These are phyloP conservation scores for Pampus argenteus DNA, from an alignment of 2,797 vertebrate species.

Conservation along the genomic window DNA sequence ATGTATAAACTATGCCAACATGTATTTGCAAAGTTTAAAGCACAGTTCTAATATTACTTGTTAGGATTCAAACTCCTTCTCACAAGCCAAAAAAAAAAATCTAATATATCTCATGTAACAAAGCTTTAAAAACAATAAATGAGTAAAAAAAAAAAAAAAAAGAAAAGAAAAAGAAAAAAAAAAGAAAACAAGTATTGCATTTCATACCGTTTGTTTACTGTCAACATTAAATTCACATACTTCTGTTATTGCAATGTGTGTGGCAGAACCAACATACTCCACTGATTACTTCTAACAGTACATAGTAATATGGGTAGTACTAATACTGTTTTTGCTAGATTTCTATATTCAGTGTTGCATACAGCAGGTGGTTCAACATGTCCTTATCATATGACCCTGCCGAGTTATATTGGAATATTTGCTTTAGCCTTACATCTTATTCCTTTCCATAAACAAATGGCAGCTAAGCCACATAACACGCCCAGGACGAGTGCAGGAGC, in stretches of 20 bases:
- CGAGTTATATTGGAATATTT: conserved; percentile 43
- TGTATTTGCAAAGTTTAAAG: not conserved
- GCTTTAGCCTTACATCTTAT: conserved; percentile 66
- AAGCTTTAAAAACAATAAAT: conserved; percentile 6
- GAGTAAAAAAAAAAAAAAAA: conserved; percentile 7
- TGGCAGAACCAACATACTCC: conserved; percentile 8
- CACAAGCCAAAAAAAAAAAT: not conserved
- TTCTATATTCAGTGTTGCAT: conserved; percentile 5
- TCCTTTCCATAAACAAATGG: conserved; percentile 74
- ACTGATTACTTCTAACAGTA: not conserved
- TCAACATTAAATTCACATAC: conserved; percentile 39
- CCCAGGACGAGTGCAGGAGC: conserved; percentile 72
- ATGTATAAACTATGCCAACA: not conserved
- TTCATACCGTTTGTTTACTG: conserved; percentile 54
- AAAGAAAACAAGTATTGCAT: not conserved
- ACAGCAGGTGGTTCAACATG: not conserved
- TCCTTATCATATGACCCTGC: not conserved
- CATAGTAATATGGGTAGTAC: not conserved
- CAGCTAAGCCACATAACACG: conserved; percentile 65
- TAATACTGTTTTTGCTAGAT: conserved; percentile 3
- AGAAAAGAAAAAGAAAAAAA: conserved; percentile 1
- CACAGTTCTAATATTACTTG: conserved; percentile 18
- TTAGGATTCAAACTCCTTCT: not conserved
- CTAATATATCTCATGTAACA: not conserved
- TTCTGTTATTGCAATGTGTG: conserved; percentile 5